These are phyloP conservation scores for Microtus oregoni DNA, from an alignment of 2,113 vertebrate species.

Conservation along the genomic window DNA sequence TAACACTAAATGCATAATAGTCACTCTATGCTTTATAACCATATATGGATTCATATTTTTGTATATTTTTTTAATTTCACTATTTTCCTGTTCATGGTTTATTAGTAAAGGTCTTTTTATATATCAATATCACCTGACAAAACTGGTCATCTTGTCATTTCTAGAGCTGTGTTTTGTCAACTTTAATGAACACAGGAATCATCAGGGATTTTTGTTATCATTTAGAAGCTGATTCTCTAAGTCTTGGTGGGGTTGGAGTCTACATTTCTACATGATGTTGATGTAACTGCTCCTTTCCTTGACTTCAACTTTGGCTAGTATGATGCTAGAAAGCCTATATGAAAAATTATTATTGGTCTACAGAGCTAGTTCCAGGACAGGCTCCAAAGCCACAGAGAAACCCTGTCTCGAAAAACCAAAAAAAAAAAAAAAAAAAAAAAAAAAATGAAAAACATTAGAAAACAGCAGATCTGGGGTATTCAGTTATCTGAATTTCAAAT, in stretches of 20 bases:
- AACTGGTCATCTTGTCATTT: not conserved
- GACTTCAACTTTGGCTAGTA: not conserved
- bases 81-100: constrained; percentile 10
- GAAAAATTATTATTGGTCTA: too few species aligned
- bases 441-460: not conserved
- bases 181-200: not conserved
- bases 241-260: not conserved
- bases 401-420: too few species aligned
- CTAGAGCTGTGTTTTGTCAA: constrained; percentile 14
- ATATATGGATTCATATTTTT: not conserved
- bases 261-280: not conserved
- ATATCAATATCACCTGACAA: not conserved
- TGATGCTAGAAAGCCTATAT: not conserved
- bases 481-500: not conserved
- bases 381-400: too few species aligned
- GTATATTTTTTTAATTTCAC: not conserved
- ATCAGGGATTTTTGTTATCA: not conserved
- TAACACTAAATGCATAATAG: not conserved
- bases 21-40: constrained; percentile 1
- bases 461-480: not conserved
- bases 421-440: too few species aligned
- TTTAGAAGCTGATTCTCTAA: not conserved
- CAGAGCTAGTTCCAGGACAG: too few species aligned
- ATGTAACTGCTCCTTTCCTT: not conserved
- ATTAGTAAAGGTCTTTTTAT: not conserved